phyloP scores from a whole-genome alignment of 2,113 vertebrate species.

The Salvelinus alpinus region DNA sequence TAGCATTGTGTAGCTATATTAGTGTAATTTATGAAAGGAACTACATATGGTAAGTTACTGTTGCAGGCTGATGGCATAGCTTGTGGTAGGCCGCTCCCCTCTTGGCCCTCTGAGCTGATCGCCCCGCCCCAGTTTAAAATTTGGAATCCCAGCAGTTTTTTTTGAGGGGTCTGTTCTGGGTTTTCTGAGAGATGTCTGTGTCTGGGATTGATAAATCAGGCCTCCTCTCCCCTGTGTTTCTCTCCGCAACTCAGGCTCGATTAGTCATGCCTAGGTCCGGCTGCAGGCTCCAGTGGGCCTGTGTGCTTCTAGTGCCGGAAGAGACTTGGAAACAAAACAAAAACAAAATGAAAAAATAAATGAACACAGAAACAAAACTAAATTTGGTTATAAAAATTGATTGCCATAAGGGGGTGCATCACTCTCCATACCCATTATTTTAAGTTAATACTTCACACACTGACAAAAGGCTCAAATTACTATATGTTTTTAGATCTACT shows the following conservation, averaged over 20 bases:
- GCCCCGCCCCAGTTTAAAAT: conserved; percentile 64
- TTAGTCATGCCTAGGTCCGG: conserved; percentile 76
- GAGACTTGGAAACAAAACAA: conserved; percentile 57
- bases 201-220: conserved; percentile 69
- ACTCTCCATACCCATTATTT: conserved; percentile 31
- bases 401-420: conserved; percentile 50
- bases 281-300: conserved; percentile 73
- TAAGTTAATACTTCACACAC: neutral
- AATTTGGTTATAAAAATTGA: conserved; percentile 67
- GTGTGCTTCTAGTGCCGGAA: conserved; percentile 73
- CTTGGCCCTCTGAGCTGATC: conserved; percentile 60
- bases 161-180: conserved; percentile 62
- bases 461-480: neutral
- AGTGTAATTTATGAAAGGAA: neutral
- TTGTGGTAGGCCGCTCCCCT: conserved; percentile 53
- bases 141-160: conserved; percentile 71
- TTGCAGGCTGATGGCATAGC: conserved; percentile 48
- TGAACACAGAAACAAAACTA: conserved; percentile 63
- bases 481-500: neutral
- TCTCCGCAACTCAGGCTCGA: conserved; percentile 68
- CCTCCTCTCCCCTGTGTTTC: conserved; percentile 53
- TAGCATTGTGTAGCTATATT: neutral
- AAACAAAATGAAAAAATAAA: conserved; percentile 66
- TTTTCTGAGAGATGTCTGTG: conserved; percentile 59
- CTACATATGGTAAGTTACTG: conserved; percentile 45